Evolutionary conservation across 2,888 invertebrate species (phyloP), one percentile per base, ranked within the genome.

Genomic region (Pyralis farinalis): DNA sequence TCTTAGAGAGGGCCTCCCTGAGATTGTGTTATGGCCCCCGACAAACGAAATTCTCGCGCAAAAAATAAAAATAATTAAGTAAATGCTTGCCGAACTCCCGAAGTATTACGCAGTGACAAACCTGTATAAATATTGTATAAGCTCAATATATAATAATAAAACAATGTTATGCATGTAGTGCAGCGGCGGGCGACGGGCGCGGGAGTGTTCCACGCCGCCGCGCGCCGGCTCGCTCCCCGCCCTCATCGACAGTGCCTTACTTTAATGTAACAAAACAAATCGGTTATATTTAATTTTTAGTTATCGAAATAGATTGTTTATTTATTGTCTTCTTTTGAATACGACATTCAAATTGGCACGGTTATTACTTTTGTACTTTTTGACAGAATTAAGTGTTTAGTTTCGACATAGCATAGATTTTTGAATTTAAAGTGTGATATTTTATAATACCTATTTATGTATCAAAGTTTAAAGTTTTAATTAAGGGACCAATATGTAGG

Each of bases 371-470:
- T 81, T 83, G 80, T 85, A 85, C 80, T 84, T 81, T 82, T 81
- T 82, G 86, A 87, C 86, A 84, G 72, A 86, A 60, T 81, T 83
- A 83, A 82, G 72, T 77, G 73, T 77, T 83, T 83, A 82, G 81
- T 81, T 83, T 84, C 77, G 78, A 82, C 65, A 65, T 87, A 86
- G 85, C 57, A 75, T 83, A 84, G 80, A 77, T 81, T 83, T 83
- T 87, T 85, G 85, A 87, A 86, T 86, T 85, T 85, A 86, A 87
- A 85, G 88, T 87, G 88, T 88, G 88, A 88, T 88, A 88, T 88
- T 87, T 87, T 86, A 82, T 85, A 84, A 83, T 86, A 39, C 33
- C 33, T 39, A 86, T 86, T 86, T 85, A 86, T 86, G 82, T 85
- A 85, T 85, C 77, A 86, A 85, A 84, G 84, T 85, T 84, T 73